A percentile compares a stretch with the other conserved stretches of the same genome.
These are phyloP conservation scores for Uropsilus gracilis DNA, from an alignment of 2,113 vertebrate species.

Conservation along the genomic window DNA sequence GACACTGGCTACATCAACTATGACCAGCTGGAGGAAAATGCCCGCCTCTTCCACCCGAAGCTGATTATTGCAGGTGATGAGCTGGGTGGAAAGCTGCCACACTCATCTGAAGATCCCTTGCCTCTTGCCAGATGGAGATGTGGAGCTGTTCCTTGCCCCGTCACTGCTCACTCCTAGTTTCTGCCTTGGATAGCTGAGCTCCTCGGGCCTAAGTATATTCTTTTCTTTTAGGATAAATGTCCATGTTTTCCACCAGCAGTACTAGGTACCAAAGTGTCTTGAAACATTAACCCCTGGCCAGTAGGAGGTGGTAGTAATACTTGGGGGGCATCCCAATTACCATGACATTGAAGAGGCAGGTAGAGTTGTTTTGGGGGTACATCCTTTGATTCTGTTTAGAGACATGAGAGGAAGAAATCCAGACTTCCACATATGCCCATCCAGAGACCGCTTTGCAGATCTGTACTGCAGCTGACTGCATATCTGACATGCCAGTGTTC, in stretches of 20 bases:
- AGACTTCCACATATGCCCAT: not conserved
- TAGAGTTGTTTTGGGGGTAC: not conserved
- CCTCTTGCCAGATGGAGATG: not conserved
- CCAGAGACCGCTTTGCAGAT: not conserved
- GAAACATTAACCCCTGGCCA: not conserved
- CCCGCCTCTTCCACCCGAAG: slow-evolving; percentile 94
- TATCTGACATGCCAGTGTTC: not conserved
- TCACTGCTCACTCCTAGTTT: not conserved
- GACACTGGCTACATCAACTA: slow-evolving; percentile 96
- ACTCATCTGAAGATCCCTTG: not conserved
- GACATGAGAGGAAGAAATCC: not conserved
- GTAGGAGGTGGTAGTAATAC: too few relatives aligned
- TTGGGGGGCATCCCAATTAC: too few relatives aligned
- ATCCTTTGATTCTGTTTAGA: not conserved
- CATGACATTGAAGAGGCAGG: not conserved
- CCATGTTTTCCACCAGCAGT: not conserved
- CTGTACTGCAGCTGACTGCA: accelerated
- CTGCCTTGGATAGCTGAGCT: not conserved
- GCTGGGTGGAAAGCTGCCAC: too few relatives aligned
- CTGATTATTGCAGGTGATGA: slow-evolving; percentile 94
- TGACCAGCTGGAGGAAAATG: slow-evolving; percentile 92
- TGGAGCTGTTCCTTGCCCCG: accelerated
- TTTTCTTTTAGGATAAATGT: not conserved
- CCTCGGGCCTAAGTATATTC: not conserved
- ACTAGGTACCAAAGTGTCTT: not conserved